Evolutionary conservation across 2,113 vertebrate genomes (phyloP).

Genomic region (Chloebia gouldiae): DNA sequence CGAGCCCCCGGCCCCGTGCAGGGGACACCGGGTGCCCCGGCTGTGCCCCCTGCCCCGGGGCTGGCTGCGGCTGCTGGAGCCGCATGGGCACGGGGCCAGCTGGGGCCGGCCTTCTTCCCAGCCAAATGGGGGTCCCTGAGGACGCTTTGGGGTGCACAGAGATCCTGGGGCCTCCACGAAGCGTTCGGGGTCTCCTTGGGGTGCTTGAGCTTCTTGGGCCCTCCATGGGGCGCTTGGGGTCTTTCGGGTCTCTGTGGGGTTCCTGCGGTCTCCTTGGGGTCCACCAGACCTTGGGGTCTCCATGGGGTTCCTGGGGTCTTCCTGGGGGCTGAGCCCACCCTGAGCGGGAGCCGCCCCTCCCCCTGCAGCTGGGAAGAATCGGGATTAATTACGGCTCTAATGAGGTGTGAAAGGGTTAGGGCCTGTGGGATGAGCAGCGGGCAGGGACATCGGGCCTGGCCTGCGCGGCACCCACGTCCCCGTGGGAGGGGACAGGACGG

Average conservation of each 20-base stretch:
- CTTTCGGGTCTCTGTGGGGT: neutral
- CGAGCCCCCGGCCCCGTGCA: accelerated
- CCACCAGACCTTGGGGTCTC: no score
- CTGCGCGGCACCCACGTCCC: neutral
- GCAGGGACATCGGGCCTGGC: accelerated
- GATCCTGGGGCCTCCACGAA: neutral
- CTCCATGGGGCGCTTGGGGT: neutral
- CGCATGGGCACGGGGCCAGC: accelerated
- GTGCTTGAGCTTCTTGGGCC: neutral
- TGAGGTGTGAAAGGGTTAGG: neutral
- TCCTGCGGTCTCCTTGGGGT: neutral
- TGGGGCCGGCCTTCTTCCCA: no score
- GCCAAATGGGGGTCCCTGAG: neutral
- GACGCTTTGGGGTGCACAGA: neutral
- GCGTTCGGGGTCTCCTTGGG: neutral
- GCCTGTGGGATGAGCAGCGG: neutral
- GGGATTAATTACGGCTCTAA: neutral
- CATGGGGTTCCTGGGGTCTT: no score
- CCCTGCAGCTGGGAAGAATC: neutral
- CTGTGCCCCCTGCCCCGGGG: neutral
- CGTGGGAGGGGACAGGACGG: neutral
- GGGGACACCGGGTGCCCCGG: no score
- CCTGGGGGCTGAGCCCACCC: neutral
- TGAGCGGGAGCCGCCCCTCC: neutral
- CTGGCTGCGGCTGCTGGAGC: neutral